Base-by-base conservation (phyloP, 30 jellyfish, hydroid and myxozoan species). In the Pelagia noctiluca region DNA sequence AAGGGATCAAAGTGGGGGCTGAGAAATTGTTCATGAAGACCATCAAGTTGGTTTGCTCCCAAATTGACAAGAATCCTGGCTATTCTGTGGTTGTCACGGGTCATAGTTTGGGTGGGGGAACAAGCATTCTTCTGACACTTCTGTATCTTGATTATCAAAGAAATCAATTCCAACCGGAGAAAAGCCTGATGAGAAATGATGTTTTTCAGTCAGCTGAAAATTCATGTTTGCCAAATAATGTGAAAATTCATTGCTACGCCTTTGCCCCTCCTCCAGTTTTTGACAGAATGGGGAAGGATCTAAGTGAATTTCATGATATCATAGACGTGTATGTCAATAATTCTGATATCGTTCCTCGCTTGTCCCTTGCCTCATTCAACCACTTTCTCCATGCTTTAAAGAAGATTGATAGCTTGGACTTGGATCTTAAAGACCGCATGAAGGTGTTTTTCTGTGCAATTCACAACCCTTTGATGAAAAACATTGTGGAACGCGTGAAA, bases 241-340 rank as follows among this genome's bases (percentile, higher is more conserved):
- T 50, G 0, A 28, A 21, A 35, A 80, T 80, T 33, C 53, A 80
- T 30, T 80, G 90, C 76, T 80, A 80, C 53, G 90, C 90, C 12
- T 80, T 80, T 80, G 90, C 90, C 18, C 90, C 90, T 0, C 90
- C 90, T 19, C 90, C 90, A 18, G 90, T 80, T 34, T 80, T 80
- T 50, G 71, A 75, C 19, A 21, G 83, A 10, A 46, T 65, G 19
- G 25, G 34, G 35, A 18, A 49, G 60, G 64, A 18, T 0, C 19
- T 62, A 23, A 35, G 35, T 12, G 37, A 67, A 46, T 32, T 30
- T 4, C 31, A 38, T 10, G 90, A 47, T 1, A 64, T 71, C 8
- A 65, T 80, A 1, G 83, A 80, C 33, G 90, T 80, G 47, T 80
- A 63, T 25, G 67, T 80, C 75, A 80, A 80, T 62, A 61, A 80